A percentile compares a stretch with the other conserved stretches of the same genome.
phyloP scores from a whole-genome alignment of 2,888 invertebrate species.

The Phlogophora meticulosa region DNA sequence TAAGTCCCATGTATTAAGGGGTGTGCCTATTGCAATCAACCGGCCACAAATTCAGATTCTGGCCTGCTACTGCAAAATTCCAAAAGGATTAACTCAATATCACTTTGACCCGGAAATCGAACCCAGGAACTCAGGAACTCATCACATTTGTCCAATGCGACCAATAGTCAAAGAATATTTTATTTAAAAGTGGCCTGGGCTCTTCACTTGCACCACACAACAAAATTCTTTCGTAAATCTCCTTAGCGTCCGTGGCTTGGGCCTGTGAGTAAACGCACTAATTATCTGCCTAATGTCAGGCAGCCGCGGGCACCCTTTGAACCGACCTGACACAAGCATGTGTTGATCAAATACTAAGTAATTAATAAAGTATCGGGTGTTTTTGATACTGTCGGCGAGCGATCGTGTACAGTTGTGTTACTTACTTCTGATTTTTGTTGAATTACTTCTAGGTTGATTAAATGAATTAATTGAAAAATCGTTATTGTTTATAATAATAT shows the following conservation, averaged over 20 bases:
- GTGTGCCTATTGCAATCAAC: too few relatives aligned
- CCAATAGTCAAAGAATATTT: too few relatives aligned
- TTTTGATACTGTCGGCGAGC: background rate
- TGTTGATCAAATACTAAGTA: slow-evolving; percentile 10
- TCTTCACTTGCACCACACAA: slow-evolving; percentile 14
- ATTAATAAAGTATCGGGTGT: background rate
- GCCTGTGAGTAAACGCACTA: slow-evolving; percentile 48
- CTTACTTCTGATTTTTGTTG: too few relatives aligned
- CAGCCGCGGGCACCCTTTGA: slow-evolving; percentile 38
- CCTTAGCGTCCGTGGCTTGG: slow-evolving; percentile 25
- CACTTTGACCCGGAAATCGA: too few relatives aligned
- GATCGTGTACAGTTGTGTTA: background rate
- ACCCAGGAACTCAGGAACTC: too few relatives aligned
- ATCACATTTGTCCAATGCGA: too few relatives aligned
- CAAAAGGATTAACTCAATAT: too few relatives aligned
- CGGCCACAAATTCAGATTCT: too few relatives aligned
- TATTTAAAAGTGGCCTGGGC: background rate
- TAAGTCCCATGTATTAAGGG: too few relatives aligned
- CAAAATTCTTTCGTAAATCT: slow-evolving; percentile 19
- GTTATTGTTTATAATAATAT: too few relatives aligned
- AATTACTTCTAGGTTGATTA: background rate
- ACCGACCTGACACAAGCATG: slow-evolving; percentile 1
- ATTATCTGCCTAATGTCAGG: slow-evolving; percentile 55
- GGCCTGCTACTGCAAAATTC: too few relatives aligned
- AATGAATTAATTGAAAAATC: too few relatives aligned